These are phyloP conservation scores for Cirrhinus mrigala DNA, from an alignment of 2,797 vertebrate species.

Conservation along the genomic window DNA sequence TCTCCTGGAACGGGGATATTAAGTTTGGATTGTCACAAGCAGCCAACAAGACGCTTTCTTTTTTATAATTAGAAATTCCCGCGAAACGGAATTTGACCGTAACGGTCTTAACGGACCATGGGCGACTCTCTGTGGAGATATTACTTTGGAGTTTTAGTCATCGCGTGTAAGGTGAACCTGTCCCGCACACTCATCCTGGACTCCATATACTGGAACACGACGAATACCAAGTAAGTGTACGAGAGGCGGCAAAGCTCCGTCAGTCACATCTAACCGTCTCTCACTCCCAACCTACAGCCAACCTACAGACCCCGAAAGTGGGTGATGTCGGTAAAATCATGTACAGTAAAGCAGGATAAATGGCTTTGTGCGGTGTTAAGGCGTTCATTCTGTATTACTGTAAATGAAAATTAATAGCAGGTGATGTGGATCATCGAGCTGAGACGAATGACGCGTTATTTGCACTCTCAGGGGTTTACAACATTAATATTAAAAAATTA, in stretches of 20 bases:
- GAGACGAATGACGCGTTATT: constrained; percentile 18
- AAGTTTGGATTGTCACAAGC: constrained; percentile 57
- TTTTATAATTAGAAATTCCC: constrained; percentile 44
- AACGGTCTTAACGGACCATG: constrained; percentile 80
- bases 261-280: constrained; percentile 12
- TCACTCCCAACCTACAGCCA: background rate
- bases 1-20: constrained; percentile 73
- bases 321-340: background rate
- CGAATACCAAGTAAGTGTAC: constrained; percentile 94
- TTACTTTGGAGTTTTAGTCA: constrained; percentile 92
- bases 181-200: constrained; percentile 93
- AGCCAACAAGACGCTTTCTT: constrained; percentile 54
- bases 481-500: background rate
- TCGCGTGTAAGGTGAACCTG: constrained; percentile 91
- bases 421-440: constrained; percentile 25
- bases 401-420: constrained; percentile 33
- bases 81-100: constrained; percentile 70
- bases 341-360: background rate
- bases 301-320: background rate
- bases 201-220: constrained; percentile 99
- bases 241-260: background rate
- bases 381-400: background rate
- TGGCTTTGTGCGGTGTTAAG: background rate
- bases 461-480: background rate
- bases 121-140: constrained; percentile 94